A percentile compares a stretch with the other conserved stretches of the same genome.
Conservation (phyloP, 2,113 vertebrate genomes). For the Rhinolophus ferrumequinum region DNA sequence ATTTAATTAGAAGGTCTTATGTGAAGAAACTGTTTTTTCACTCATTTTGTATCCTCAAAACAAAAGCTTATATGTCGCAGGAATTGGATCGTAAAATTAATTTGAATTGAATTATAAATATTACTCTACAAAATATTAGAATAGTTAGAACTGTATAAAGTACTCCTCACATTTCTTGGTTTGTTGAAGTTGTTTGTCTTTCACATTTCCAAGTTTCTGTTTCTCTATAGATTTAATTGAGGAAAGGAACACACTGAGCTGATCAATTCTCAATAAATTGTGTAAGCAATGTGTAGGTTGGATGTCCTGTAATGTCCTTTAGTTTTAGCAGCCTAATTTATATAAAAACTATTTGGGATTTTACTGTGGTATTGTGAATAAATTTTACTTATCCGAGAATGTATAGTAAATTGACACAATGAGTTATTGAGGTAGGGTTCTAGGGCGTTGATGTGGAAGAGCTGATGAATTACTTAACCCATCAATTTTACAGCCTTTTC, state of each 20-base stretch:
- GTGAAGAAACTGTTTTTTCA: neutral
- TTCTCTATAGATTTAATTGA: neutral
- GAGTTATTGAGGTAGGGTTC: neutral
- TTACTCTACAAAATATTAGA: neutral
- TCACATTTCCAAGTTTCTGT: neutral
- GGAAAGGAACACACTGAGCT: neutral
- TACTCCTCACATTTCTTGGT: neutral
- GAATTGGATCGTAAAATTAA: neutral
- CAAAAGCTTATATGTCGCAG: neutral
- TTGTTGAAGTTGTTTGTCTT: neutral
- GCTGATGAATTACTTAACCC: conserved; percentile 40
- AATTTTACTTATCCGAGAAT: conserved; percentile 44
- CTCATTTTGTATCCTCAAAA: neutral
- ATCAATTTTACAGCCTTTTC: neutral
- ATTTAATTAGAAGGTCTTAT: neutral
- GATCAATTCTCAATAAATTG: neutral
- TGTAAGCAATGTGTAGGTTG: neutral
- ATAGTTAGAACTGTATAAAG: neutral
- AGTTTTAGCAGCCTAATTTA: conserved; percentile 49
- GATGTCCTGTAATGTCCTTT: neutral
- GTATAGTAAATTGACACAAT: conserved; percentile 9
- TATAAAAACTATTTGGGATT: neutral
- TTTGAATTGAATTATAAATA: conserved; percentile 41
- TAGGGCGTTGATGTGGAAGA: neutral
- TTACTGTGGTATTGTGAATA: neutral